phyloP scores from a whole-genome alignment of 2,113 vertebrate species.

The Gulo gulo region DNA sequence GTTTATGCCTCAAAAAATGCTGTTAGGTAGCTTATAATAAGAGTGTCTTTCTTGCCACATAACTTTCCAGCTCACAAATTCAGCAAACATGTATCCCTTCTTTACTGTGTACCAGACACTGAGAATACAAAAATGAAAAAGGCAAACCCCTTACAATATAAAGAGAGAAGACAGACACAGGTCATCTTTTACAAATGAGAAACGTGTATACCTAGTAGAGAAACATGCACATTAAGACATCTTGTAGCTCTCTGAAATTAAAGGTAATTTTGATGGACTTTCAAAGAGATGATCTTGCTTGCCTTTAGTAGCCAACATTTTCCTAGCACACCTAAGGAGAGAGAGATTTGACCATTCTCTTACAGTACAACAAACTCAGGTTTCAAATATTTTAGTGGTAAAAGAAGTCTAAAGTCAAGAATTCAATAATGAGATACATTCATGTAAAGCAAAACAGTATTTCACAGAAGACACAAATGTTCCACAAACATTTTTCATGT shows the following conservation, averaged over 20 bases:
- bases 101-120: not conserved
- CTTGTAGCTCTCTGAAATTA: not conserved
- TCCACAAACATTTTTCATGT: not conserved
- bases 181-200: not conserved
- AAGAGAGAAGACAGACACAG: not conserved
- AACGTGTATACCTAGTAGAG: not conserved
- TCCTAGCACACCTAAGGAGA: not conserved
- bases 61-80: not conserved
- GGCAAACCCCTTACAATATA: not conserved
- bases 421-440: not conserved
- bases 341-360: not conserved
- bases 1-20: not conserved
- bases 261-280: not conserved
- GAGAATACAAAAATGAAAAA: not conserved
- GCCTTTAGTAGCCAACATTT: not conserved
- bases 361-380: not conserved
- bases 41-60: not conserved
- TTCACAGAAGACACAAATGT: not conserved
- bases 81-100: not conserved
- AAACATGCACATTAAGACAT: not conserved
- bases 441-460: not conserved
- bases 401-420: conserved; percentile 20
- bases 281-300: not conserved
- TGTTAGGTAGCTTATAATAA: not conserved
- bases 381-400: not conserved